phyloP scores from a whole-genome alignment of 2,888 invertebrate species.

The Ophraella communa region DNA sequence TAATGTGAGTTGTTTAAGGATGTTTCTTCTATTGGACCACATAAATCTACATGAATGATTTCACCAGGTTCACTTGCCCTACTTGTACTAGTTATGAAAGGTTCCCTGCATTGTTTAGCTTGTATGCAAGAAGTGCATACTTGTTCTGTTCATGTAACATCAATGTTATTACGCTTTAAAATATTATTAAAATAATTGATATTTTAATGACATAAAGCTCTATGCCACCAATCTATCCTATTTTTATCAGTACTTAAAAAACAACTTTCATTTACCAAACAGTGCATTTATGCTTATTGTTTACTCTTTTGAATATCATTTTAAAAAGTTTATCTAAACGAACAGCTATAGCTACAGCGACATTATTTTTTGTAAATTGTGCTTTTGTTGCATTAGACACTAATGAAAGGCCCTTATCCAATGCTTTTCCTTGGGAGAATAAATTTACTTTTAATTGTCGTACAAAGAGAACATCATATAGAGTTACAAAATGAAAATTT shows the following conservation, averaged over 20 bases:
- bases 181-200: constrained; percentile 25
- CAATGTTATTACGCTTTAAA: constrained; percentile 2
- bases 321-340: too few relatives aligned
- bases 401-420: constrained; percentile 38
- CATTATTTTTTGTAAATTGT: too few relatives aligned
- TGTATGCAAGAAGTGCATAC: too few relatives aligned
- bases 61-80: constrained; percentile 18
- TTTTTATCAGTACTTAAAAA: too few relatives aligned
- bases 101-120: too few relatives aligned
- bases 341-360: too few relatives aligned
- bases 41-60: constrained; percentile 32
- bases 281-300: too few relatives aligned
- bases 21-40: too few relatives aligned
- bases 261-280: too few relatives aligned
- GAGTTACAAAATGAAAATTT: constrained; percentile 19
- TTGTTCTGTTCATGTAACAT: constrained; percentile 9
- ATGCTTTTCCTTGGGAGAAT: constrained; percentile 15
- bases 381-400: constrained; percentile 27
- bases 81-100: background rate
- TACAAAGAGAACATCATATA: constrained; percentile 3
- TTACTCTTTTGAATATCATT: too few relatives aligned
- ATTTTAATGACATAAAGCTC: constrained; percentile 31
- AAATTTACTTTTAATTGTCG: background rate
- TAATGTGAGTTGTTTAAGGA: too few relatives aligned
- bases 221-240: too few relatives aligned